Percentiles rank a stretch among this genome's conserved stretches.
phyloP scores from a whole-genome alignment of 2,113 vertebrate genomes.

The Calcarius ornatus region DNA sequence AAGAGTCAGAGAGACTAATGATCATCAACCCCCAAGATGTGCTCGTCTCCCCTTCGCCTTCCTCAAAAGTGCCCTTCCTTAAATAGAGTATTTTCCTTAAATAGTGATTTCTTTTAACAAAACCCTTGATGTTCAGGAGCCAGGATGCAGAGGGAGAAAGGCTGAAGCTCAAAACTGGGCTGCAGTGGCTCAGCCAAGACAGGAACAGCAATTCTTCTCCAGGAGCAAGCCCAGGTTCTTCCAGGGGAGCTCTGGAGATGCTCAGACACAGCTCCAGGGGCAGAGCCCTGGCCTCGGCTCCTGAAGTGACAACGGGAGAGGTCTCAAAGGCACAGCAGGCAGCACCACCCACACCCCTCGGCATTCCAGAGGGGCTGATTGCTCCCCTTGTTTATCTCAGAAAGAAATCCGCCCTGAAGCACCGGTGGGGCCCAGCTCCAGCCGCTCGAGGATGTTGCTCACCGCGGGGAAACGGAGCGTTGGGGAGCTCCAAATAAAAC shows the following conservation, averaged over 20 bases:
- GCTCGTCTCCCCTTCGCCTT: no score
- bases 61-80: no score
- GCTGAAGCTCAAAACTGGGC: neutral
- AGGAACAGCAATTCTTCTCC: neutral
- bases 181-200: rapidly evolving
- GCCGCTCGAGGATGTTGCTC: neutral
- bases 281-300: neutral
- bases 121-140: neutral
- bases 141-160: neutral
- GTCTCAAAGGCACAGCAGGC: constrained; percentile 19
- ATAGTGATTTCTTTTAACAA: no score
- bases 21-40: no score
- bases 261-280: neutral
- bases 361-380: constrained; percentile 11
- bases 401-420: neutral
- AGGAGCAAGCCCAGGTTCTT: neutral
- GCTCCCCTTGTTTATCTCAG: neutral
- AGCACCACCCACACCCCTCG: neutral
- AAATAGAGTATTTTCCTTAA: no score
- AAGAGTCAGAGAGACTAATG: no score
- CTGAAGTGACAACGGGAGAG: neutral
- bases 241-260: neutral
- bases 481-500: neutral
- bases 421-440: neutral
- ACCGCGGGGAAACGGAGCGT: neutral